Conservation (phyloP, 2,888 invertebrate species). For the Polymixis flavicincta region DNA sequence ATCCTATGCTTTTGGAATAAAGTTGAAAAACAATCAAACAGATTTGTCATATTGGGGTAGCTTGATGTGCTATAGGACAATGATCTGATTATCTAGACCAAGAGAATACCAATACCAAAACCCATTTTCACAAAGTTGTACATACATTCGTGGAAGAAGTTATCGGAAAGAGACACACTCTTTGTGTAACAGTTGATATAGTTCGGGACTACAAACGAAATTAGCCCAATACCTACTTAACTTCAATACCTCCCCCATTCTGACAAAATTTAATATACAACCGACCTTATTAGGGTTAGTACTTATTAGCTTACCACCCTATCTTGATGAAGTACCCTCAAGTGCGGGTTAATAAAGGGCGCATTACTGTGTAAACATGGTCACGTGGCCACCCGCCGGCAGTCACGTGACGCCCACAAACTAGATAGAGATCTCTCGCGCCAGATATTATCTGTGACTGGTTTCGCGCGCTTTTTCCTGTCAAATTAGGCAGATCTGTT, state of each 20-base stretch:
- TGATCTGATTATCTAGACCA: neutral
- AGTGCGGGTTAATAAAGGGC: slow-evolving; percentile 83
- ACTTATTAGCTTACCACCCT: slow-evolving; percentile 70
- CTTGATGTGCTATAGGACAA: too few species aligned
- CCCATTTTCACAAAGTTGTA: neutral
- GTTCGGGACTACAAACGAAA: neutral
- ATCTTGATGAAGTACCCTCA: slow-evolving; percentile 68
- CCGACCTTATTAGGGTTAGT: slow-evolving; percentile 66
- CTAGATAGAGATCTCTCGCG: slow-evolving; percentile 83
- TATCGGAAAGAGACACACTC: neutral
- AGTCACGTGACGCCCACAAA: slow-evolving; percentile 81
- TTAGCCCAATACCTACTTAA: slow-evolving; percentile 23
- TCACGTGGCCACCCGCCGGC: slow-evolving; percentile 83
- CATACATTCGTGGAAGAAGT: neutral
- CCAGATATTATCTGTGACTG: slow-evolving; percentile 84
- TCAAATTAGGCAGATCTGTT: slow-evolving; percentile 62
- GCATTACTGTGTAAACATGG: slow-evolving; percentile 82
- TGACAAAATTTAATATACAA: slow-evolving; percentile 68
- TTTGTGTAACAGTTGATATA: neutral
- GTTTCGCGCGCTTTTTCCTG: slow-evolving; percentile 76
- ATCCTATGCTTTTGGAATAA: too few species aligned
- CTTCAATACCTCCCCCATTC: slow-evolving; percentile 33
- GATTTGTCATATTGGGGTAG: too few species aligned
- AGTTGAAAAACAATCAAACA: too few species aligned
- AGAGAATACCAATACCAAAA: neutral